phyloP scores from a whole-genome alignment of 2,113 vertebrate genomes.

The Carassius auratus region DNA sequence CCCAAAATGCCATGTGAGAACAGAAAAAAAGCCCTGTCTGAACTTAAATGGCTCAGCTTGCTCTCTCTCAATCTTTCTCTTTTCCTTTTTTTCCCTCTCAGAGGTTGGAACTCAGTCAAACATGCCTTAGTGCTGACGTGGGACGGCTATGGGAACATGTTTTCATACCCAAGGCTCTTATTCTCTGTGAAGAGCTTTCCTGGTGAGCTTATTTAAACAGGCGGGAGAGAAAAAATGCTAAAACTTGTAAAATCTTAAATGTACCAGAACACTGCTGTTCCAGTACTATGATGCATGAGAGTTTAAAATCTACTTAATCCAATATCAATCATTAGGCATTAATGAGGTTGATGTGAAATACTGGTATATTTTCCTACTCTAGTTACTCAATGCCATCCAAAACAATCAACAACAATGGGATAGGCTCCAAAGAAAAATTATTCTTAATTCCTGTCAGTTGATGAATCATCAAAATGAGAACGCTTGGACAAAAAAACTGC shows the following conservation, averaged over 20 bases:
- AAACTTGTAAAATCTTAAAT: neutral
- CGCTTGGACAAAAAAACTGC: neutral
- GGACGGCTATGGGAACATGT: constrained; percentile 69
- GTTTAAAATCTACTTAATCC: constrained; percentile 6
- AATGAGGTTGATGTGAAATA: constrained; percentile 2
- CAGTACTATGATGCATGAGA: constrained; percentile 10
- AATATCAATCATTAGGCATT: constrained; percentile 15
- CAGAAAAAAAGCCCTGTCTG: constrained; percentile 61
- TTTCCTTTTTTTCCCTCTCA: constrained; percentile 56
- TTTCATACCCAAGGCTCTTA: constrained; percentile 62
- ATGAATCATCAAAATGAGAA: constrained; percentile 16
- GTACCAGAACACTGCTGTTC: neutral
- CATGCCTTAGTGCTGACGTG: constrained; percentile 76
- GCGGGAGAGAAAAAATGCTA: neutral
- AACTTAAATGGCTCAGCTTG: constrained; percentile 62
- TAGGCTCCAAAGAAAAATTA: neutral
- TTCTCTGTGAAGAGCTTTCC: constrained; percentile 31
- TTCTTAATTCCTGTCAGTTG: neutral
- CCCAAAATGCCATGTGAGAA: constrained; percentile 22
- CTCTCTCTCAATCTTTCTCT: neutral
- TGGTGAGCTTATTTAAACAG: constrained; percentile 53
- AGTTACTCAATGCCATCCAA: neutral
- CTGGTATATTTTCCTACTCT: constrained; percentile 36
- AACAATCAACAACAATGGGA: constrained; percentile 2
- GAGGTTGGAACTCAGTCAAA: constrained; percentile 68